phyloP scores from a whole-genome alignment of 2,888 invertebrate genomes.

The Tetramorium bicarinatum region DNA sequence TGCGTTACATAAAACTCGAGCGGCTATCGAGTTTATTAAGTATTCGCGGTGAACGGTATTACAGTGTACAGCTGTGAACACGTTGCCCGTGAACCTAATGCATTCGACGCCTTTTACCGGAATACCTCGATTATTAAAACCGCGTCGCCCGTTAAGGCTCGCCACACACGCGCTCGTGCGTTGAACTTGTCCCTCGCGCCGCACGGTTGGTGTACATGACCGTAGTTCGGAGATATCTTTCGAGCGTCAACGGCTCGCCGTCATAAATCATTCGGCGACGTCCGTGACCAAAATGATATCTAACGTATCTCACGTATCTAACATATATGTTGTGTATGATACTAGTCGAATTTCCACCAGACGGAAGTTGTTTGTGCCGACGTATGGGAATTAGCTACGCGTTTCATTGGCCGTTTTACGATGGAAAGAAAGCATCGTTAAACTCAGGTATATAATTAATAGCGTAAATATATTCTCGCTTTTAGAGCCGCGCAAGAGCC shows the following conservation, averaged over 20 bases:
- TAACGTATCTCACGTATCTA: neutral
- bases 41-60: constrained; percentile 68
- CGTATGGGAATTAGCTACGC: neutral
- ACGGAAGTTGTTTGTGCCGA: constrained; percentile 15
- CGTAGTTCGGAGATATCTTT: constrained; percentile 9
- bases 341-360: neutral
- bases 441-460: constrained; percentile 16
- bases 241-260: neutral
- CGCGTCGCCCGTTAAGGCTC: constrained; percentile 38
- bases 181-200: constrained; percentile 53
- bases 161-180: constrained; percentile 33
- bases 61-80: constrained; percentile 39
- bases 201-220: neutral
- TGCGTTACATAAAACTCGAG: constrained; percentile 71
- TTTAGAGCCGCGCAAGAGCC: neutral
- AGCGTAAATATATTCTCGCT: neutral
- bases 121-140: constrained; percentile 59
- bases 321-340: neutral
- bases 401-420: neutral
- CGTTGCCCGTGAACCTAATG: constrained; percentile 72
- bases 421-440: neutral
- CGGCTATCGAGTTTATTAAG: constrained; percentile 67
- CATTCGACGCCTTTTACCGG: constrained; percentile 64
- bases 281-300: constrained; percentile 18
- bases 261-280: constrained; percentile 3